phyloP scores from a whole-genome alignment of 2,888 invertebrate genomes.

The Gandaritis pyraliata region DNA sequence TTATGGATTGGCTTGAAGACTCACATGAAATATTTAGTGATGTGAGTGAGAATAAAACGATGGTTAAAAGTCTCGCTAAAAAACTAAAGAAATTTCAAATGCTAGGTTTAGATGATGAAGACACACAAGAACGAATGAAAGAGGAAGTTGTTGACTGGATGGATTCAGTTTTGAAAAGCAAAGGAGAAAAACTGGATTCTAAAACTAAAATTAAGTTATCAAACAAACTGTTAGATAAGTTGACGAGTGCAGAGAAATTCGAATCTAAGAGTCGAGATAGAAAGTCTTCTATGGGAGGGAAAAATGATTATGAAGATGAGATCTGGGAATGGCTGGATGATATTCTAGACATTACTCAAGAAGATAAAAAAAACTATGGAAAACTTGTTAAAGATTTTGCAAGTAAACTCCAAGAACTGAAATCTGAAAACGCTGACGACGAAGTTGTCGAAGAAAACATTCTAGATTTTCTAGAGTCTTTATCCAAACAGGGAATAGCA shows the following conservation, averaged over 20 bases:
- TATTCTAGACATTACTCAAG: no score
- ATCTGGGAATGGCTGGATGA: no score
- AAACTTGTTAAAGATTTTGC: no score
- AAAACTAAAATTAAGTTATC: constrained; percentile 31
- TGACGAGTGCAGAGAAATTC: constrained; percentile 2
- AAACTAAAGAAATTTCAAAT: constrained; percentile 40
- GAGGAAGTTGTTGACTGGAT: constrained; percentile 46
- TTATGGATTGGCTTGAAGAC: constrained; percentile 38
- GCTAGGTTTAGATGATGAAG: constrained; percentile 29
- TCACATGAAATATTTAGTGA: constrained; percentile 19
- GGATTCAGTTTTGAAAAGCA: constrained; percentile 30
- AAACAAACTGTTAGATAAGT: constrained; percentile 19
- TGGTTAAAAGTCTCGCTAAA: constrained; percentile 36
- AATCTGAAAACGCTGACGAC: no score
- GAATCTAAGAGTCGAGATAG: not conserved
- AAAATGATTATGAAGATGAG: constrained; percentile 8
- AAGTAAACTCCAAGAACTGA: no score
- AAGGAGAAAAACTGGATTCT: constrained; percentile 23
- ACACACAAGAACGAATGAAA: constrained; percentile 36
- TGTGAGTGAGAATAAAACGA: constrained; percentile 17
- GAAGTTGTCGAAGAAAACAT: no score
- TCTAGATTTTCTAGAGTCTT: no score
- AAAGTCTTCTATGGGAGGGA: constrained; percentile 5
- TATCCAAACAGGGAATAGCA: no score
- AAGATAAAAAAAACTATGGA: no score